Base-by-base conservation (phyloP, 2,888 invertebrate genomes). In the Limnephilus auricula region DNA sequence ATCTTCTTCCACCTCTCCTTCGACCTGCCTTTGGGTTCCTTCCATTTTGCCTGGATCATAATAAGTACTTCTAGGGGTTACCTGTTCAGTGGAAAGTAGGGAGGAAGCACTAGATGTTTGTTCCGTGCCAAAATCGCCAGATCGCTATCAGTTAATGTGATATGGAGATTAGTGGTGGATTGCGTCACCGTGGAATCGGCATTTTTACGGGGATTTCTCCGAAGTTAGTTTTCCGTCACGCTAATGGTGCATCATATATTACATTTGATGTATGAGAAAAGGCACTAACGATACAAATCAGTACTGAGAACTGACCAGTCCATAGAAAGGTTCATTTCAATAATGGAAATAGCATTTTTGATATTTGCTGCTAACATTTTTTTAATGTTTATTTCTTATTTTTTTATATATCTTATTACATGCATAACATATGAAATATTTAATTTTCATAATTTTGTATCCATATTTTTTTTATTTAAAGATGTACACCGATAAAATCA, bases 281-380 rank as follows among this genome's bases (percentile, higher is more conserved):
- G 78, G 34, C 34, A 87, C 85, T 87, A 87, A 87, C 37, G 87
- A 78, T 78, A 87, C 87, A 87, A 87, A 78, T 78, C 87, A 32
- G 78, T 65, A 25, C 18, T 5, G 65, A 4, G 18, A 25, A 5
- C 18, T 18, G 1, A 65, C 18, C 18, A 25, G 6, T 18, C 18
- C 65, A 5, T 6, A 65, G 65, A 65, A 65, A 25, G 25, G 18
- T 25, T 65, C 4, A 65, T 65, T 65, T 65, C 65, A 65, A 65
- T 65, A 25, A 65, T 65, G 65, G 18, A 25, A 65, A 25, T 65
- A 2, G 25, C 18, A 25, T 5, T 6, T 18, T 18, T 65, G 2
- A 5, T 25, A 5, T 5, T 45, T 45, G 4, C 15, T 3, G 45
- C 15, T 13, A 15, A 45, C n/a, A n/a, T n/a, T n/a, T n/a, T n/a